phyloP scores from a whole-genome alignment of 2,888 invertebrate species.

The Steromphala cineraria region DNA sequence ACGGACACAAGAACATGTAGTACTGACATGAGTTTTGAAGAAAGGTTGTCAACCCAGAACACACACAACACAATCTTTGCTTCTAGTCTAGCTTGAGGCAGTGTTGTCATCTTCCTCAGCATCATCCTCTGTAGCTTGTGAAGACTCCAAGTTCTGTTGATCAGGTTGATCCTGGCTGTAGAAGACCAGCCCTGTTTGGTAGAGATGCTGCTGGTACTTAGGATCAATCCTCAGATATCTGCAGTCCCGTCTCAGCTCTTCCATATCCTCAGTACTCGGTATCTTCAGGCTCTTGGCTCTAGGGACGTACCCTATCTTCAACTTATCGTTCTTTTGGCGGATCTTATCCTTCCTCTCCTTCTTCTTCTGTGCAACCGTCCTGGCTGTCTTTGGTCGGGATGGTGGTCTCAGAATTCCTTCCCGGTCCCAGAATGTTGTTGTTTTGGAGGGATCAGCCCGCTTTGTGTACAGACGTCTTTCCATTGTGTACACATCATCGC shows the following conservation, averaged over 20 bases:
- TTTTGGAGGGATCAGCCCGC: slow-evolving; percentile 45
- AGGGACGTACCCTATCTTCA: slow-evolving; percentile 53
- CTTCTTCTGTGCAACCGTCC: slow-evolving; percentile 55
- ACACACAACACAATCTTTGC: too few relatives aligned
- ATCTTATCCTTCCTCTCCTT: slow-evolving; percentile 57
- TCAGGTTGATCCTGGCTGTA: not conserved
- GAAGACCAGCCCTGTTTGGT: not conserved
- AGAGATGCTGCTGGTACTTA: slow-evolving; percentile 27
- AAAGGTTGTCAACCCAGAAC: too few relatives aligned
- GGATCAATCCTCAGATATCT: slow-evolving; percentile 49
- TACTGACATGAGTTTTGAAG: too few relatives aligned
- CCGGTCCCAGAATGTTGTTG: slow-evolving; percentile 50
- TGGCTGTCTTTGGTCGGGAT: slow-evolving; percentile 36
- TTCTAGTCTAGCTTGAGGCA: too few relatives aligned
- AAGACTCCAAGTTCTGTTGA: too few relatives aligned
- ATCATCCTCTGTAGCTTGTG: too few relatives aligned
- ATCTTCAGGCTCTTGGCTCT: slow-evolving; percentile 46
- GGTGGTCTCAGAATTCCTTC: slow-evolving; percentile 45
- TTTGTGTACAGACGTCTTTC: slow-evolving; percentile 51
- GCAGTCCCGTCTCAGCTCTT: slow-evolving; percentile 46
- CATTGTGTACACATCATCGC: slow-evolving; percentile 44
- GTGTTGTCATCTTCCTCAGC: too few relatives aligned
- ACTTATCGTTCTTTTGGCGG: slow-evolving; percentile 51
- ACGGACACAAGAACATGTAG: too few relatives aligned
- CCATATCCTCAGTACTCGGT: slow-evolving; percentile 46